Evolutionary conservation across 2,113 vertebrate species (phyloP), one percentile per base, ranked within the genome.

Genomic region (Phyllostomus hastatus): DNA sequence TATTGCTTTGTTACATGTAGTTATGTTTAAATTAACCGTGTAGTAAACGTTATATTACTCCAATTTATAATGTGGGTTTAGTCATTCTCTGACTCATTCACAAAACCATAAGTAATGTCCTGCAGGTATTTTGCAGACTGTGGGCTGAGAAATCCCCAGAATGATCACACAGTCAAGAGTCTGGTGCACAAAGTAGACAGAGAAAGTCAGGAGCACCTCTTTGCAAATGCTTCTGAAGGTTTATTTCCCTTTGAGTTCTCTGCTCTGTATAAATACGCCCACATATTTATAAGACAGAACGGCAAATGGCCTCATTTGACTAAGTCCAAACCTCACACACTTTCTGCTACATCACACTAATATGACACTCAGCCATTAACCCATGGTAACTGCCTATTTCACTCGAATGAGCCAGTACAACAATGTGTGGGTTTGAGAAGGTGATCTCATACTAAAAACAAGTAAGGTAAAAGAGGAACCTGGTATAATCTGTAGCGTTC

Each of bases 391-490:
- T 12, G 4, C 64, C 73, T 83, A 15, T 95, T 90, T 96, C 91
- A 95, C 43, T 78, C 92, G 82, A 97, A 82, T 88, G 79, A 90
- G 70, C 33, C 69, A 86, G 48, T 64, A 82, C 61, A 89, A 92
- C 66, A 93, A 59, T 50, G 69, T 54, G 69, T 64, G 35, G 82
- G 70, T 79, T 91, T 82, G 59, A 97, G 86, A 94, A 90, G 69
- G 78, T 79, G 72, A 59, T 88, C 83, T 94, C 89, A 94, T 61
- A 91, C 78, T 28, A 72, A 97, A 95, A 92, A 69, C 84, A 95
- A 97, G 88, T 87, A 84, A 86, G 82, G 66, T 86, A 57, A 91
- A 96, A 82, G 50, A 89, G 43, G 38, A 80, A 90, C 72, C 88
- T 92, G 22, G 73, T 94, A 48, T 66, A 90, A 46, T 46, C 73